Base-by-base conservation (phyloP, 1,140 invertebrate genomes). In the Manduca sexta region DNA sequence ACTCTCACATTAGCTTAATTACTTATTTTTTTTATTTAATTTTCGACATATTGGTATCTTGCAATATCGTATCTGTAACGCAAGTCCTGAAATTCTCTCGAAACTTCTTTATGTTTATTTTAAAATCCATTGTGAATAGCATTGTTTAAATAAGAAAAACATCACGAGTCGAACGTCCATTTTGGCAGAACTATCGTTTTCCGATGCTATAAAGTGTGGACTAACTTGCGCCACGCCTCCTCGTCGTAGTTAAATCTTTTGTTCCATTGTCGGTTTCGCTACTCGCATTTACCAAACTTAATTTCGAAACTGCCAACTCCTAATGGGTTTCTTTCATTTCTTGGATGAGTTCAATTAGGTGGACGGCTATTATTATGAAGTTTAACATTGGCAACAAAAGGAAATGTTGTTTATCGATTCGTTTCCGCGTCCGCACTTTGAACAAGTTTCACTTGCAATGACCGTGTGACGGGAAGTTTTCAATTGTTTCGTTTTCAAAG, bases 231-330 rank as follows among this genome's bases (percentile, higher is more conserved):
- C 53, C 57, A 63, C 64, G 49, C 69, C 64, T 44, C 41, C 17
- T 37, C 51, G 51, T 56, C 60, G 48, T 41, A 51, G 38, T 50
- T 52, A 52, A 60, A 60, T 56, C 61, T 60, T 72, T 68, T 69
- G 56, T 69, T 67, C 69, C 45, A 65, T 64, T 64, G 66, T 65
- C 37, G 46, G 44, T 66, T 34, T 38, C 45, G 45, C 34, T 43
- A 42, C 44, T 40, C 50, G 41, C 45, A 60, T 59, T 52, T 49
- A 29, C 30, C 17, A 48, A 72, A 69, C 52, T 72, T 64, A 64
- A 67, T 72, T 64, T 65, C 37, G 45, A 38, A 64, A 57, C 49
- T 45, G 44, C 56, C 40, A 57, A 60, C 49, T 60, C 8, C 21
- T 43, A 43, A 43, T 43, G 41, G 26, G 6, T 43, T 30, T 42